These are phyloP conservation scores for Nephrotoma guestfalica DNA, from an alignment of 2,888 invertebrate genomes.

Conservation along the genomic window DNA sequence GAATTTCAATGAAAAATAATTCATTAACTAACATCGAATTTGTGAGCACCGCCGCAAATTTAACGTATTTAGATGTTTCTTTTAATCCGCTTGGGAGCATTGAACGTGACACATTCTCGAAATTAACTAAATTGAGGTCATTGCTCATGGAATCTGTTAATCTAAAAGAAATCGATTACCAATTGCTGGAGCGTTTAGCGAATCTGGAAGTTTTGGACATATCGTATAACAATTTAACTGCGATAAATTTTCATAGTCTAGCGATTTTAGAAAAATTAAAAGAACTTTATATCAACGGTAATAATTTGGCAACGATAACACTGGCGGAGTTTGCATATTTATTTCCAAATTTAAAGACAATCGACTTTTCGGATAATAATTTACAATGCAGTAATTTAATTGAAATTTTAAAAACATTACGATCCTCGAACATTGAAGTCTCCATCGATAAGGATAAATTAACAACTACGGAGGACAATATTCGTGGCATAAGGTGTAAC, in stretches of 20 bases:
- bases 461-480: not conserved
- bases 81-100: not conserved
- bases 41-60: not conserved
- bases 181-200: not conserved
- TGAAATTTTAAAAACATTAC: not conserved
- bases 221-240: not conserved
- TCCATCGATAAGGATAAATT: not conserved
- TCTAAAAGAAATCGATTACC: not conserved
- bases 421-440: not conserved
- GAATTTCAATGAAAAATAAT: not conserved
- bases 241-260: not conserved
- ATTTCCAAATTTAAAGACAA: not conserved
- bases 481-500: not conserved
- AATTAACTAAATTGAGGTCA: not conserved
- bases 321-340: not conserved
- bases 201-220: not conserved
- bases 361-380: not conserved
- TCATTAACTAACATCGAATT: not conserved
- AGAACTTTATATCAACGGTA: not conserved
- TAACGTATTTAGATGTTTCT: not conserved
- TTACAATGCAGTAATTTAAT: not conserved
- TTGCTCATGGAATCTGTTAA: not conserved
- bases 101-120: not conserved
- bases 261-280: not conserved
- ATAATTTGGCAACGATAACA: not conserved